phyloP scores from a whole-genome alignment of 2,113 vertebrate genomes.

The Centrocercus urophasianus region DNA sequence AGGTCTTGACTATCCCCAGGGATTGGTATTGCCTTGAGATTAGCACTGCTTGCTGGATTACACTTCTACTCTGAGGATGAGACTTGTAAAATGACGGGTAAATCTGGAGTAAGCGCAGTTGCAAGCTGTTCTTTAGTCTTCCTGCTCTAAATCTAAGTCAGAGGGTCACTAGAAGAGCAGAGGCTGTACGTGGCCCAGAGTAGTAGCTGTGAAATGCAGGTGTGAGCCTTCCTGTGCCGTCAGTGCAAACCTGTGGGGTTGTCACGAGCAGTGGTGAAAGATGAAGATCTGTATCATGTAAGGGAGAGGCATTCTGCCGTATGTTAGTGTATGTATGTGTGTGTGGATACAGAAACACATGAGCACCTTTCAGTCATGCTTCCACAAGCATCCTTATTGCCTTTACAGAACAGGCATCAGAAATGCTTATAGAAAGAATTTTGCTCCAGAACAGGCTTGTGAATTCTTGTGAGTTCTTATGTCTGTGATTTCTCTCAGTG shows the following conservation, averaged over 20 bases:
- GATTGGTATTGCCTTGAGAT: neutral
- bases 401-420: neutral
- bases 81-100: conserved; percentile 38
- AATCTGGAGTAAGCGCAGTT: conserved; percentile 28
- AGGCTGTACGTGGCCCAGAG: neutral
- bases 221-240: neutral
- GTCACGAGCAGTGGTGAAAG: neutral
- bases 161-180: conserved; percentile 8
- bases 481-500: neutral
- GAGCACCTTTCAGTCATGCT: neutral
- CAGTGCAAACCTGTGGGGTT: neutral
- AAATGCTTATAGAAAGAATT: neutral
- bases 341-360: neutral
- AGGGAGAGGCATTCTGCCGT: neutral
- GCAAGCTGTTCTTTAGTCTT: neutral
- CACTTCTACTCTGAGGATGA: conserved; percentile 17
- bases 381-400: neutral
- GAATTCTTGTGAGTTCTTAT: neutral
- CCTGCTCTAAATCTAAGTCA: neutral
- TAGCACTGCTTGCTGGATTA: neutral
- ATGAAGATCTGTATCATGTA: neutral
- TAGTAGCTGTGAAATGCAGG: neutral
- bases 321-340: neutral
- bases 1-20: neutral
- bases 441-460: neutral